Evolutionary conservation across 2,113 vertebrate genomes (phyloP), one percentile per base, ranked within the genome.

Genomic region (Atlantisia rogersi): DNA sequence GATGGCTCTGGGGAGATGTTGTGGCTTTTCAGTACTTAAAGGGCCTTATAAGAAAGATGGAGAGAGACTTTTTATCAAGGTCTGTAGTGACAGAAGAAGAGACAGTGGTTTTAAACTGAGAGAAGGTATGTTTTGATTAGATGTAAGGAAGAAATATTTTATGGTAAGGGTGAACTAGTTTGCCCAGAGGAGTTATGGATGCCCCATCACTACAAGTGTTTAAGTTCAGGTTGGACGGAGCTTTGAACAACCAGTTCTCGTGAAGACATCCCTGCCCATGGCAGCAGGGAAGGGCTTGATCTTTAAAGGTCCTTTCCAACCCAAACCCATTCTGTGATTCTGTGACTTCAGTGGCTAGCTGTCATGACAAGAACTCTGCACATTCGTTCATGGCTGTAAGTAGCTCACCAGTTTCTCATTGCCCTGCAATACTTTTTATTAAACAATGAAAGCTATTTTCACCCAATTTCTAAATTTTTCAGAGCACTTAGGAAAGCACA

Each of bases 301-400:
- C 21, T 64, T 65, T 65, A 52, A 85, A 37, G 50, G 17, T 56
- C 35, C 20, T 17, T 42, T 82, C 20, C 22, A 82, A 44, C 8
- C 1, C 37, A 69, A 58, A 58, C 59, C 16, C 3, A 28, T 13
- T 74, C 26, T 77, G 0, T 31, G 44, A 44, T 48, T 93, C 42
- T 55, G 1, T 42, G 17, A 11, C 26, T 39, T 8, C 1, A 39
- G 42, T 69, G 50, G 10, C 39, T 20, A 46, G 19, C 42, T 77
- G 28, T 48, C 0, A 0, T 10, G 25, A 28, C 11, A 68, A 55
- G 69, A 62, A 46, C 5, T 11, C 17, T 56, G 18, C 12, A 52
- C 11, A 42, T 53, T 52, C 1, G 1, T 63, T 71, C 15, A 25
- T 0, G 1, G 35, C 17, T 44, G 2, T 73, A 17, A 7, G 9